phyloP scores from a whole-genome alignment of 92 coral and sea anemone species.

The Palythoa caribaeorum region DNA sequence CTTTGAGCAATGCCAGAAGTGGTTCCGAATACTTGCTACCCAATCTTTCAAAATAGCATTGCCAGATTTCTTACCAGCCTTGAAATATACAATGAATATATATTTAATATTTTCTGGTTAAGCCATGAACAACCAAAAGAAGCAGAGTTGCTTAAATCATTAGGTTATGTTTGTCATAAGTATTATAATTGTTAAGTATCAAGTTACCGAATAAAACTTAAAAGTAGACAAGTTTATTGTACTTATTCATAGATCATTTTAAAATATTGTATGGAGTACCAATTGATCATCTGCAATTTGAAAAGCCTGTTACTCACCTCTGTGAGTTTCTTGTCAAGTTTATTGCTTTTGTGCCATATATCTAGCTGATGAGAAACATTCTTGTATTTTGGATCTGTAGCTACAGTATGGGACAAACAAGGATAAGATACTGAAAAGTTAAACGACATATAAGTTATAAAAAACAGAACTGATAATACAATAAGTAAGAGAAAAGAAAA shows the following conservation, averaged over 20 bases:
- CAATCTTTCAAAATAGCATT: constrained; percentile 40
- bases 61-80: constrained; percentile 37
- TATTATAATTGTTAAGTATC: too few relatives aligned
- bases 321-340: constrained; percentile 36
- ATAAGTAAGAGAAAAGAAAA: not conserved
- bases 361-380: constrained; percentile 44
- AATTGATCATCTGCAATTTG: too few relatives aligned
- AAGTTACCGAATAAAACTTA: too few relatives aligned
- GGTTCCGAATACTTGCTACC: constrained; percentile 33
- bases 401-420: constrained; percentile 30
- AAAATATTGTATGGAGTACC: too few relatives aligned
- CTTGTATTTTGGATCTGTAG: constrained; percentile 46
- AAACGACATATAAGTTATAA: not conserved
- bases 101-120: too few relatives aligned
- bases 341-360: constrained; percentile 58
- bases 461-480: not conserved
- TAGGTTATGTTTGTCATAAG: too few relatives aligned
- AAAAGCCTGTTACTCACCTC: not conserved
- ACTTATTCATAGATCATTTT: too few relatives aligned
- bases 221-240: too few relatives aligned
- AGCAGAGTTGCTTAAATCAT: too few relatives aligned
- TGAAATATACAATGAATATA: not conserved
- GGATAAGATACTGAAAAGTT: not conserved
- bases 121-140: too few relatives aligned
- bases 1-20: constrained; percentile 53